Evolutionary conservation across 2,113 vertebrate genomes (phyloP).

Genomic region (Nothoprocta pentlandii): DNA sequence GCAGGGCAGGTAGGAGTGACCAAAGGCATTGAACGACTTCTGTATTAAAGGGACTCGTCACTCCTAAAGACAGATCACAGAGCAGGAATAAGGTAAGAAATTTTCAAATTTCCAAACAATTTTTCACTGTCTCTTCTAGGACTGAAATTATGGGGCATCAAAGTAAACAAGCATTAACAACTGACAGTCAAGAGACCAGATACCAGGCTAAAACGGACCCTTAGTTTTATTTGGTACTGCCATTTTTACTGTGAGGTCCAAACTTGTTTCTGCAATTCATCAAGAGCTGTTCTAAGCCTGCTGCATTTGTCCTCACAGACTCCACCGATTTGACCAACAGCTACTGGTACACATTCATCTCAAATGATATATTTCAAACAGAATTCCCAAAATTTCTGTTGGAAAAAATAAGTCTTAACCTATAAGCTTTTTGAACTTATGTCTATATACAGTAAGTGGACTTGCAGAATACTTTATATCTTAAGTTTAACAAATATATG

Average conservation of each 20-base stretch:
- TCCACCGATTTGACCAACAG: not conserved
- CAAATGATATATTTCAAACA: not conserved
- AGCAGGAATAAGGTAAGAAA: not conserved
- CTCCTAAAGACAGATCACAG: not conserved
- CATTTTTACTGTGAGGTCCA: not conserved
- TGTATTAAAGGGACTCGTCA: not conserved
- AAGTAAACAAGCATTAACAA: not conserved
- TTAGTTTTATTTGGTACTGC: not conserved
- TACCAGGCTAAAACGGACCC: no score
- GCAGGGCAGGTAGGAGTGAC: not conserved
- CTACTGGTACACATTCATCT: not conserved
- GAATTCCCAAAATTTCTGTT: not conserved
- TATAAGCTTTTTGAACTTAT: not conserved
- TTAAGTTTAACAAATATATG: not conserved
- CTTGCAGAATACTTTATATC: not conserved
- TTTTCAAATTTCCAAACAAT: not conserved
- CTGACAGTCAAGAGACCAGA: accelerated
- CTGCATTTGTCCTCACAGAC: not conserved
- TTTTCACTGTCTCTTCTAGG: not conserved
- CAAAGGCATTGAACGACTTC: not conserved
- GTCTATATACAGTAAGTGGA: not conserved
- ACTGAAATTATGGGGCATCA: not conserved
- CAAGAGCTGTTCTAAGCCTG: not conserved
- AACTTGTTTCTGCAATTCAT: not conserved
- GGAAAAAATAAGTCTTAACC: not conserved